Evolutionary conservation across 2,888 invertebrate genomes (phyloP).

Genomic region (Pammene aurita): DNA sequence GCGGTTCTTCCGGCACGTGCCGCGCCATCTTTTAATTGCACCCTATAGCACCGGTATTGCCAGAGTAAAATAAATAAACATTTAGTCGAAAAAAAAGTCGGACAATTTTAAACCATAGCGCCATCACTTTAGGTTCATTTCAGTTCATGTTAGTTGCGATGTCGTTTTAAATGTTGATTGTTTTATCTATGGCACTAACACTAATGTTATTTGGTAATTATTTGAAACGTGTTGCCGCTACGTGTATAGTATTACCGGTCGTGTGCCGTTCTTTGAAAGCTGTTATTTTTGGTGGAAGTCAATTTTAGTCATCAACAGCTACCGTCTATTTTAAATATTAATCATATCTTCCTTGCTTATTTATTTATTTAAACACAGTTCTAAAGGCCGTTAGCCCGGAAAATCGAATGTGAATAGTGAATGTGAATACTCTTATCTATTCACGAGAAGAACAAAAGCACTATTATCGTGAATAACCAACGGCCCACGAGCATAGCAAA

Average conservation of each 20-base stretch:
- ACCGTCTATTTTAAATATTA: background rate
- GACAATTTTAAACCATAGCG: conserved; percentile 47
- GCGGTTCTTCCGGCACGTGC: conserved; percentile 76
- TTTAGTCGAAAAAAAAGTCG: conserved; percentile 21
- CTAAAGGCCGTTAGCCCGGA: too few relatives aligned
- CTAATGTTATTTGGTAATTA: conserved; percentile 80
- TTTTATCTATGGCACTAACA: conserved; percentile 73
- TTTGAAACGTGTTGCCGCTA: conserved; percentile 69
- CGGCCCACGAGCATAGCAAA: background rate
- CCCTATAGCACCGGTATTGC: conserved; percentile 72
- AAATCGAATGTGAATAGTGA: too few relatives aligned
- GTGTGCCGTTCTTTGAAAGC: conserved; percentile 60
- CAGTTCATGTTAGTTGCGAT: conserved; percentile 8
- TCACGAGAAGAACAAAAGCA: too few relatives aligned
- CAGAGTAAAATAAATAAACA: conserved; percentile 53
- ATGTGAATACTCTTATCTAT: too few relatives aligned
- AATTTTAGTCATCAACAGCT: conserved; percentile 44
- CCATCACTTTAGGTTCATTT: conserved; percentile 22
- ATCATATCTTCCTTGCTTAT: too few relatives aligned
- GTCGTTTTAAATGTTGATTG: conserved; percentile 56
- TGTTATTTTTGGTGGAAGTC: conserved; percentile 67
- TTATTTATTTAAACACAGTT: too few relatives aligned
- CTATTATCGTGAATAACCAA: background rate
- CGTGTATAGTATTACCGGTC: conserved; percentile 61
- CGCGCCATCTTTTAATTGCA: conserved; percentile 77